Base-by-base conservation (phyloP, 2,113 vertebrate genomes). In the Gymnorhina tibicen region DNA sequence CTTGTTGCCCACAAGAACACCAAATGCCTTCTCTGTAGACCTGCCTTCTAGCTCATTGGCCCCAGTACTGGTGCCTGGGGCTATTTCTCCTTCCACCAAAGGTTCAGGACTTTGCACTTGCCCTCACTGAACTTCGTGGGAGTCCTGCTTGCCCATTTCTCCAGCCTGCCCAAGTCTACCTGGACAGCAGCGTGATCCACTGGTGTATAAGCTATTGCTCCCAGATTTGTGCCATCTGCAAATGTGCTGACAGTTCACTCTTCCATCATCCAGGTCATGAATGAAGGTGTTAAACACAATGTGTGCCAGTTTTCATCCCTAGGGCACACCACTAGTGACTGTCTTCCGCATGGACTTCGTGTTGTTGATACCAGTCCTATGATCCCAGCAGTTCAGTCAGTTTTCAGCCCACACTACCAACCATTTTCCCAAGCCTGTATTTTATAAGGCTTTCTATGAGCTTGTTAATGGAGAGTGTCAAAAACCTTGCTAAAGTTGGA, bases 161-260 rank as follows among this genome's bases (percentile, higher is more conserved):
- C 33, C 30, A 72, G 35, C 19, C 67, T 80, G 12, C 37, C 42
- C 30, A 49, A 24, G 28, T 41, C 23, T 14, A 46, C 41, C 60
- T 52, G 35, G 3, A 35, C 1, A 2, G 30, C 32, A 69, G 20
- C 37, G 44, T 2, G 6, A 75, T 14, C 19, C 2, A 2, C 37
- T 67, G 26, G 12, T 56, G 33, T 33, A 46, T 23, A 6, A 64
- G 20, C 23, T 44, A 32, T 23, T 30, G 7, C 9, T 73, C 30
- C 30, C 53, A 56, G n/a, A 37, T 46, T 67, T 68, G n/a, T 77
- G 17, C 19, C 26, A 32, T 8, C 42, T 73, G 19, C n/a, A 52
- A 8, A 47, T 73, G 30, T 52, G 26, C 32, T 53, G 39, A 39
- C 7, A 9, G 9, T 32, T 44, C 23, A 16, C 17, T 59, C 56